Evolutionary conservation across 2,797 vertebrate genomes (phyloP), one percentile per base, ranked within the genome.

Genomic region (Melanotaenia nigrans): DNA sequence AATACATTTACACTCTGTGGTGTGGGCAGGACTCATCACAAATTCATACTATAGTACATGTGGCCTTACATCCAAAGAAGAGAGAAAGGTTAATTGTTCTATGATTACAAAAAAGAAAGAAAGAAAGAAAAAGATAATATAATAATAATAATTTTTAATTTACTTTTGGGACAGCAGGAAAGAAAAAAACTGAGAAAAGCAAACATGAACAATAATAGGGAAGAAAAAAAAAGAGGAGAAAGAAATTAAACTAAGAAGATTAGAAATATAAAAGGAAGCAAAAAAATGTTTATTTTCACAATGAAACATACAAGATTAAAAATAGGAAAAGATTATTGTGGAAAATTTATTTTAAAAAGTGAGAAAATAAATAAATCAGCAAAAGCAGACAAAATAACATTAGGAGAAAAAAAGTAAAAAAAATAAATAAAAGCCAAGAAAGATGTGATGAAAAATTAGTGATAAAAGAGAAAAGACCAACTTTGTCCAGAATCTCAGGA

Each of bases 1-100:
- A 30, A 30, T 30, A 77, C 73, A 78, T 89, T 90, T 90, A 83
- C 91, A 90, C 47, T 71, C 68, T 61, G 83, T 65, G 71, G 86
- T 65, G 84, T 61, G 76, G 86, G 30, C 60, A 40, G 79, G 66
- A 85, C 83, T 85, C 77, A 81, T 83, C 57, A 75, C 49, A 80
- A 87, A 87, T 87, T 87, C 71, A 82, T 75, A 77, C 69, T 32
- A 18, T 9, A 54, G 20, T 47, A 54, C 65, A 73, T 56, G 75
- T 70, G 75, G 65, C 53, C 70, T 67, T 55, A 61, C 73, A 81
- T 66, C 55, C 63, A 65, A 68, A 68, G 72, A 63, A 83, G 78
- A 33, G 40, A 22, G 40, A 49, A 68, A 3, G 30, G 25, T 14
- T 55, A 57, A 20, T 45, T 20, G 1, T 20, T 45, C 42, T 20